Evolutionary conservation across 2,888 invertebrate genomes (phyloP).

Genomic region (Zaprionus bogoriensis): DNA sequence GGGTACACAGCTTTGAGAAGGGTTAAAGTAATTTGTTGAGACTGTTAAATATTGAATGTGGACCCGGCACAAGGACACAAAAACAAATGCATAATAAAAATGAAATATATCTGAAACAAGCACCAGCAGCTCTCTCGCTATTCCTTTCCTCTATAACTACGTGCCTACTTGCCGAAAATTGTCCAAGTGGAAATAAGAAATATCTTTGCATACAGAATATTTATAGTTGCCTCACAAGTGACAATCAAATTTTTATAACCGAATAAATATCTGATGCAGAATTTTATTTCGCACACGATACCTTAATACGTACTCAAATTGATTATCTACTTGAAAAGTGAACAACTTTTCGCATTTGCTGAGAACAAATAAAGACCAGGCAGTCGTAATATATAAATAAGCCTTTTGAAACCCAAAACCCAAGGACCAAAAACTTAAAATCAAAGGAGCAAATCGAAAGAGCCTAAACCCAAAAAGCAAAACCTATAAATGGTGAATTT

Average conservation of each 20-base stretch:
- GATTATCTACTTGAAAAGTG: not conserved
- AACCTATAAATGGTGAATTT: no score
- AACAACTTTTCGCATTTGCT: no score
- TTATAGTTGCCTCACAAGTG: conserved; percentile 41
- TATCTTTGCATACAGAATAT: conserved; percentile 26
- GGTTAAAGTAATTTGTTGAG: conserved; percentile 74
- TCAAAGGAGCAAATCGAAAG: no score
- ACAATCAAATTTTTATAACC: conserved; percentile 36
- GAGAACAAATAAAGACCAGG: no score
- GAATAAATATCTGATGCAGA: conserved; percentile 28
- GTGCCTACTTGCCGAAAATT: not conserved
- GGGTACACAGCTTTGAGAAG: conserved; percentile 65
- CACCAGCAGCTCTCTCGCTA: not conserved
- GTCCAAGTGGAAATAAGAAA: conserved; percentile 31
- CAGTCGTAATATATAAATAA: no score
- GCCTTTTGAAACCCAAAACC: no score
- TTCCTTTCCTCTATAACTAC: not conserved
- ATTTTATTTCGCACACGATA: not conserved
- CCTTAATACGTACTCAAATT: not conserved
- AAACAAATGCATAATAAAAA: conserved; percentile 51
- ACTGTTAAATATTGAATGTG: conserved; percentile 77
- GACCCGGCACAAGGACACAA: conserved; percentile 35
- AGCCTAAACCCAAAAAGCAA: no score
- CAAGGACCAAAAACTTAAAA: no score
- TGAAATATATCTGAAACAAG: conserved; percentile 43